Conservation (phyloP, 1,140 invertebrate species). For the Meteorus sp. region DNA sequence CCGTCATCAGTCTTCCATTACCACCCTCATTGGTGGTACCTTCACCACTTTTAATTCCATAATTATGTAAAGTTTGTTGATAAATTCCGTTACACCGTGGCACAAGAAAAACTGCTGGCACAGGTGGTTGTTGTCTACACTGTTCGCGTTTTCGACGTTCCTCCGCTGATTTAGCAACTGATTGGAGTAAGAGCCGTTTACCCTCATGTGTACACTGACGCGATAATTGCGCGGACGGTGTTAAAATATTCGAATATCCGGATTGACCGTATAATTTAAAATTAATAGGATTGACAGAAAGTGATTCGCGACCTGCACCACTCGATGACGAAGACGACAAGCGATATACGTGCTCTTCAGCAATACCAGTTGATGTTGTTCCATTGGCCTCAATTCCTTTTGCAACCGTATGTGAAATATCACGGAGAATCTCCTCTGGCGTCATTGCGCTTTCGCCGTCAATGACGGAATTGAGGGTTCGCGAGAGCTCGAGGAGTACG, state of each 20-base stretch:
- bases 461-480: conserved; percentile 54
- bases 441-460: conserved; percentile 46
- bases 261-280: conserved; percentile 36
- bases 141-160: background rate
- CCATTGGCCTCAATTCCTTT: conserved; percentile 39
- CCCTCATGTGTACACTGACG: conserved; percentile 23
- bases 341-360: conserved; percentile 42
- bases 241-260: conserved; percentile 28
- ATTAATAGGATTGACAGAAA: conserved; percentile 40
- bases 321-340: conserved; percentile 49
- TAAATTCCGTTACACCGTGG: conserved; percentile 20
- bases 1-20: background rate
- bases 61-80: conserved; percentile 4
- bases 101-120: conserved; percentile 27
- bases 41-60: conserved; percentile 9
- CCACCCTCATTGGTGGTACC: conserved; percentile 7
- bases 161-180: conserved; percentile 7
- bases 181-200: conserved; percentile 20
- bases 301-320: conserved; percentile 50
- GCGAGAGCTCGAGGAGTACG: conserved; percentile 53
- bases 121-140: background rate
- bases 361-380: conserved; percentile 8
- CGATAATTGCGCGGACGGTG: conserved; percentile 9
- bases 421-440: conserved; percentile 53
- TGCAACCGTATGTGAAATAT: conserved; percentile 52